These are phyloP conservation scores for Graptemys geographica DNA, from an alignment of 2,797 vertebrate species.

Conservation along the genomic window DNA sequence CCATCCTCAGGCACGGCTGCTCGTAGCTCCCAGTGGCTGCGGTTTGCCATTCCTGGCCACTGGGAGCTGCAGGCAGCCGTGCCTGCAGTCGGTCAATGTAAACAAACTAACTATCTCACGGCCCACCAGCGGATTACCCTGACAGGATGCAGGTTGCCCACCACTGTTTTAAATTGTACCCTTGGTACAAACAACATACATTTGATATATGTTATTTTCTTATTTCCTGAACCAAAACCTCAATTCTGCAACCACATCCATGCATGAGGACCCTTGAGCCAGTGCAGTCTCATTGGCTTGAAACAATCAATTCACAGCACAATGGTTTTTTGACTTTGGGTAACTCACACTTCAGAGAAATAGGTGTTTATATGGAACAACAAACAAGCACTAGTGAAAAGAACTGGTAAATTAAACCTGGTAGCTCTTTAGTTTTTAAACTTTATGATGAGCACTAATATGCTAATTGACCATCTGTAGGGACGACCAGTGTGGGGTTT, in stretches of 20 bases:
- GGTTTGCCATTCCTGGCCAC: no score
- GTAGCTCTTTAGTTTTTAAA: not conserved
- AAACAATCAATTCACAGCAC: not conserved
- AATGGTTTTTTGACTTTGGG: not conserved
- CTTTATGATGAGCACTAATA: fast-evolving
- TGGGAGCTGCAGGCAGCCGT: no score
- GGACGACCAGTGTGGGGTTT: not conserved
- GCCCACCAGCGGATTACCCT: no score
- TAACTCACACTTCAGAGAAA: not conserved
- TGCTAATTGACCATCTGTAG: not conserved
- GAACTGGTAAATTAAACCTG: not conserved
- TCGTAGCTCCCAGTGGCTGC: no score
- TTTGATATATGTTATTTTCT: not conserved
- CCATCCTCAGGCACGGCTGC: no score
- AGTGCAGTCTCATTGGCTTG: not conserved
- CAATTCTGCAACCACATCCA: not conserved
- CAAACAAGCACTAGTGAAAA: not conserved
- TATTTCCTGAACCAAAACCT: not conserved
- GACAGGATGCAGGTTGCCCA: no score
- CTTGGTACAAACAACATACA: not conserved
- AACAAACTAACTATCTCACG: no score
- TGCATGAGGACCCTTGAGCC: not conserved
- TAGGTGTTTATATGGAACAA: not conserved
- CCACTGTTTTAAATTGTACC: not conserved
- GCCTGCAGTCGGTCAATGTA: no score